phyloP scores from a whole-genome alignment of 2,797 vertebrate species.

The Micromesistius poutassou region DNA sequence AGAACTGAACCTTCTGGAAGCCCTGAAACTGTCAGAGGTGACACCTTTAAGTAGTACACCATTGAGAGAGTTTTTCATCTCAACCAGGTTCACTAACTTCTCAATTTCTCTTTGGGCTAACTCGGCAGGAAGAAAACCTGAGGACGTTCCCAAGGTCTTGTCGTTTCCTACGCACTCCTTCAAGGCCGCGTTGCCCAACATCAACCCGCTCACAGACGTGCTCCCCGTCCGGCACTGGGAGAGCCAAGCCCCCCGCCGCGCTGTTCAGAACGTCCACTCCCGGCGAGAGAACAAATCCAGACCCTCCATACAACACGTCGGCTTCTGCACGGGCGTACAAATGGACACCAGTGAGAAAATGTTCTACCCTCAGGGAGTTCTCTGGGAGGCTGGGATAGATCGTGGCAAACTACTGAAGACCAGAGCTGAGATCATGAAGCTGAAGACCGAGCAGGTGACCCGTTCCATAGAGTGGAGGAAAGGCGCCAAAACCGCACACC shows the following conservation, averaged over 20 bases:
- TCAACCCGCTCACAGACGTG: not conserved
- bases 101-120: not conserved
- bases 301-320: not conserved
- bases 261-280: not conserved
- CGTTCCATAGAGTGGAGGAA: not conserved
- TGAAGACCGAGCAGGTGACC: not conserved
- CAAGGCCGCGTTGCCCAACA: not conserved
- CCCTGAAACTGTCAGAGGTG: not conserved
- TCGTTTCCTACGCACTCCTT: not conserved
- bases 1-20: not conserved
- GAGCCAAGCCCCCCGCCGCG: not conserved
- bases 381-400: not conserved
- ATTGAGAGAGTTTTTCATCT: not conserved
- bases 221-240: not conserved
- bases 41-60: not conserved
- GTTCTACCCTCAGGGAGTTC: not conserved
- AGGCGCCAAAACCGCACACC: not conserved
- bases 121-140: not conserved
- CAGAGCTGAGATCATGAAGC: not conserved
- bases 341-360: not conserved
- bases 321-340: not conserved
- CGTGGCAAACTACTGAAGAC: not conserved
- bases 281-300: not conserved
- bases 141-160: not conserved
- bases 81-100: not conserved